These are phyloP conservation scores for Anniella stebbinsi DNA, from an alignment of 2,797 vertebrate genomes.

Conservation along the genomic window DNA sequence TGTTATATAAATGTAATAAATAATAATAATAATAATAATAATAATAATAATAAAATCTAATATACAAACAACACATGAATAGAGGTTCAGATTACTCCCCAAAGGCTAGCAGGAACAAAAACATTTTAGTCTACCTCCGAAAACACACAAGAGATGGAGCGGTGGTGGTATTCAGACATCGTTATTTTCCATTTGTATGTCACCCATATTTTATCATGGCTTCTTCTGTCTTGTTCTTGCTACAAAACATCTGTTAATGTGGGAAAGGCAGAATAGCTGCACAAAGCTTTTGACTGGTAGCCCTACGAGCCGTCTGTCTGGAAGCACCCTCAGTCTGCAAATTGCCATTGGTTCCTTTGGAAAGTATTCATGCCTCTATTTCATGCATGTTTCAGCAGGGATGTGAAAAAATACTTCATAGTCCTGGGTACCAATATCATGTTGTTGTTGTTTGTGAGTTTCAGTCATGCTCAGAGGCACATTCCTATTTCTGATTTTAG, in stretches of 20 bases:
- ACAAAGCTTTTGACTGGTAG: background rate
- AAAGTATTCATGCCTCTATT: background rate
- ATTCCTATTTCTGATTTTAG: background rate
- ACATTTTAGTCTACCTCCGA: too few species aligned
- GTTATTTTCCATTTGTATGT: too few species aligned
- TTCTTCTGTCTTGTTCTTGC: background rate
- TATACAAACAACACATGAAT: too few species aligned
- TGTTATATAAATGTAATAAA: too few species aligned
- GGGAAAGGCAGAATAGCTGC: background rate
- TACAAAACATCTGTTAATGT: too few species aligned
- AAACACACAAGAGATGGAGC: too few species aligned
- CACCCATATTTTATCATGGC: background rate
- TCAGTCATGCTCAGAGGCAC: background rate
- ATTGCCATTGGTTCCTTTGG: background rate
- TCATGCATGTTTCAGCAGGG: background rate
- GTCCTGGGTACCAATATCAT: background rate
- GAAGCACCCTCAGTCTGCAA: background rate
- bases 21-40: too few species aligned
- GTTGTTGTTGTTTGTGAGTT: background rate
- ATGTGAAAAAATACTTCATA: background rate
- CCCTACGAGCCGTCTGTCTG: background rate
- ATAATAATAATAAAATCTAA: too few species aligned
- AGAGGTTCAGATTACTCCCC: too few species aligned
- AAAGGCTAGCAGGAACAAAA: too few species aligned
- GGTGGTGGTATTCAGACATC: too few species aligned